Evolutionary conservation across 2,113 vertebrate species (phyloP).

Genomic region (Cardinalis cardinalis): DNA sequence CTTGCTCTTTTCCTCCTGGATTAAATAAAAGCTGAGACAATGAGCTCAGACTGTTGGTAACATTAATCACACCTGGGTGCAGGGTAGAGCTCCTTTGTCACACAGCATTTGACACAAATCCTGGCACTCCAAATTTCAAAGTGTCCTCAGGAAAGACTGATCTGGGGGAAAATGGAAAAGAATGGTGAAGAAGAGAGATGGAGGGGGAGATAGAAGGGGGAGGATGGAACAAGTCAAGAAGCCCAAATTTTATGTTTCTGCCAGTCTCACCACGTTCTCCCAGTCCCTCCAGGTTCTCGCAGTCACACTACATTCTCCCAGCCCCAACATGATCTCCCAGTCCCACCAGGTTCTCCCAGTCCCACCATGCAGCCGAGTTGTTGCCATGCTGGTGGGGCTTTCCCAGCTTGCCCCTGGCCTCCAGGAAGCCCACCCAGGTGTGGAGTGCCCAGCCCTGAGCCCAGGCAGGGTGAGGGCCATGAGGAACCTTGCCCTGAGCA

Average conservation of each 20-base stretch:
- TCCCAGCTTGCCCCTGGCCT: accelerated
- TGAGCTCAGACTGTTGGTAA: neutral
- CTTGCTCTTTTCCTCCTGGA: neutral
- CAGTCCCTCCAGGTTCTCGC: neutral
- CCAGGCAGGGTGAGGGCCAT: accelerated
- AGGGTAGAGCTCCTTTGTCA: neutral
- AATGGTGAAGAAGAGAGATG: neutral
- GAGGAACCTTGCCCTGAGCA: neutral
- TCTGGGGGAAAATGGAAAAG: neutral
- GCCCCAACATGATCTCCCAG: neutral
- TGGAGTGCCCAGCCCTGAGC: neutral
- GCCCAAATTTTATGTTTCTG: neutral
- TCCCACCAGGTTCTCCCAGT: neutral
- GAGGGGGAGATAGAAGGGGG: neutral
- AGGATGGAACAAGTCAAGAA: neutral
- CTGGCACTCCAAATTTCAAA: neutral
- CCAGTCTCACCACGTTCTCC: neutral
- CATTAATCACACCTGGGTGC: neutral
- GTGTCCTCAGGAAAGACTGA: neutral
- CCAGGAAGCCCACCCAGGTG: neutral
- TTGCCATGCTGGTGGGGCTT: neutral
- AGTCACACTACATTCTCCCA: no score
- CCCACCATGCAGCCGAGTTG: neutral
- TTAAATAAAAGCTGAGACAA: neutral
- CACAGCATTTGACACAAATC: neutral